Conservation (phyloP, 2,797 vertebrate species). For the Eulemur coronatus region DNA sequence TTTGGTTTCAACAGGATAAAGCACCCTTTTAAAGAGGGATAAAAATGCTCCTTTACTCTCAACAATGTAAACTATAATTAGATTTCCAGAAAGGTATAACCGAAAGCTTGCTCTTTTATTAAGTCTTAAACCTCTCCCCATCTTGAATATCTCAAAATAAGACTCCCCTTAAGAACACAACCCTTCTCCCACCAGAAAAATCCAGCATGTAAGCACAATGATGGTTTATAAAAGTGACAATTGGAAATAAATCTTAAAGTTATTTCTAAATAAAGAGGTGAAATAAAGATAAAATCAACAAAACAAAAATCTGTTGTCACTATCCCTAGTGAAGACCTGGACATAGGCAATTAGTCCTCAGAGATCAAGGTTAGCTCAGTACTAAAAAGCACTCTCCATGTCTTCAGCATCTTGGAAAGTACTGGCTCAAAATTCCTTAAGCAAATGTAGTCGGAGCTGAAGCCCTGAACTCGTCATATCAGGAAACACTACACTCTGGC, state of each 20-base stretch:
- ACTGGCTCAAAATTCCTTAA: conserved; percentile 43
- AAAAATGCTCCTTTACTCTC: conserved; percentile 52
- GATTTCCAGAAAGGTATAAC: conserved; percentile 30
- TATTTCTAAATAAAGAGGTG: not conserved
- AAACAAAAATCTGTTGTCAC: not conserved
- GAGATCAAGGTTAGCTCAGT: not conserved
- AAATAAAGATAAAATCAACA: conserved; percentile 21
- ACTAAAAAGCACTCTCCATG: not conserved
- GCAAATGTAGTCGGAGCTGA: not conserved
- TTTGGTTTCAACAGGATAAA: conserved; percentile 73
- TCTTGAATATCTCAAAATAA: conserved; percentile 20
- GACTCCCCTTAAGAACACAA: conserved; percentile 31
- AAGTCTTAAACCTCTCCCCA: conserved; percentile 21
- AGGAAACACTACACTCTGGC: conserved; percentile 32
- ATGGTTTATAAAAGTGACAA: conserved; percentile 42
- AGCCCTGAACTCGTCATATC: not conserved
- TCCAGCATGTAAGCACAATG: conserved; percentile 36
- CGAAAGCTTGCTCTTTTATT: conserved; percentile 8
- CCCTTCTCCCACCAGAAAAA: not conserved
- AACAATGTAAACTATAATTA: conserved; percentile 55
- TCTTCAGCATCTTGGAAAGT: not conserved
- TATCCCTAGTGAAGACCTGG: not conserved
- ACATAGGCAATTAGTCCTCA: not conserved
- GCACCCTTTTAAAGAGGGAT: conserved; percentile 52
- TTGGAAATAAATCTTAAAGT: not conserved